These are phyloP conservation scores for Glossosoma conforme DNA, from an alignment of 1,140 invertebrate genomes.

Conservation along the genomic window DNA sequence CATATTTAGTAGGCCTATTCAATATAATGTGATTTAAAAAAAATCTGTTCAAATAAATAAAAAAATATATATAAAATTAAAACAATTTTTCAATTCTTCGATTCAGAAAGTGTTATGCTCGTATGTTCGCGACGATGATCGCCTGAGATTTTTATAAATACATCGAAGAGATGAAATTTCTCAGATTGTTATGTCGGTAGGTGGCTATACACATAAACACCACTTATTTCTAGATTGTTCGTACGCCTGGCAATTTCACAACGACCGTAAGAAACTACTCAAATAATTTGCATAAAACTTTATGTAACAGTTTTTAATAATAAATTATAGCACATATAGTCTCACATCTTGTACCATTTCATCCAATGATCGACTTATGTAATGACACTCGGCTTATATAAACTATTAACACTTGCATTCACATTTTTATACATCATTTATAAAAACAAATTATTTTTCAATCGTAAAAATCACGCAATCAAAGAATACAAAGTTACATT, in stretches of 20 bases:
- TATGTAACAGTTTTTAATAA: slow-evolving; percentile 24
- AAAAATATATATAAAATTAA: slow-evolving; percentile 45
- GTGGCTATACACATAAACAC: too few relatives aligned
- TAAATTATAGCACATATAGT: slow-evolving; percentile 8
- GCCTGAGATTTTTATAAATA: background rate
- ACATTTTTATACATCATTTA: too few relatives aligned
- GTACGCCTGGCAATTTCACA: slow-evolving; percentile 24
- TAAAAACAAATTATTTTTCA: too few relatives aligned
- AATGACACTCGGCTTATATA: slow-evolving; percentile 12
- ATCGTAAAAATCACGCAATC: too few relatives aligned
- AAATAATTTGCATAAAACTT: slow-evolving; percentile 27
- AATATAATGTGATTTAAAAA: slow-evolving; percentile 51
- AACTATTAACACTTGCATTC: too few relatives aligned
- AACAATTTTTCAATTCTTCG: slow-evolving; percentile 34
- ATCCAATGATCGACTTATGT: slow-evolving; percentile 26
- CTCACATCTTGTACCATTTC: slow-evolving; percentile 24
- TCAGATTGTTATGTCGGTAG: too few relatives aligned
- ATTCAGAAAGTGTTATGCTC: too few relatives aligned
- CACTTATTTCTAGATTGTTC: slow-evolving; percentile 2
- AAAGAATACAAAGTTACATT: too few relatives aligned
- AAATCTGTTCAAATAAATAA: slow-evolving; percentile 50
- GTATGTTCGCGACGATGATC: background rate
- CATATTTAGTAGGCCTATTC: slow-evolving; percentile 53
- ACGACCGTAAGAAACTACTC: slow-evolving; percentile 11
- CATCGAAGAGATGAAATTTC: background rate